Percentiles rank a stretch among this genome's conserved stretches.
Conservation (phyloP, 2,113 vertebrate species). For the Elaphurus davidianus region DNA sequence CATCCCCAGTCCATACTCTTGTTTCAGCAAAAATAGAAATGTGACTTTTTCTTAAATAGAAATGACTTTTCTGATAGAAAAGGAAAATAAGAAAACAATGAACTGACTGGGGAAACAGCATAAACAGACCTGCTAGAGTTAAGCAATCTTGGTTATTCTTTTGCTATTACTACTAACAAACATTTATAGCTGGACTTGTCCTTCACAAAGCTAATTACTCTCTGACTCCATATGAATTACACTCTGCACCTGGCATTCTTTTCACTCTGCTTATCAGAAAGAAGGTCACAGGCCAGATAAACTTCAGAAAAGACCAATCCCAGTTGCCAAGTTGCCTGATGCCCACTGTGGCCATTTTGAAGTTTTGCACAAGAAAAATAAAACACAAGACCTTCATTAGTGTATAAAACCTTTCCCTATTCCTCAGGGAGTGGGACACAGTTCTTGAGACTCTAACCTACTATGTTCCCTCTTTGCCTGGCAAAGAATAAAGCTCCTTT, state of each 20-base stretch:
- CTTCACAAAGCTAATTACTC: not conserved
- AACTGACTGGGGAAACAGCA: not conserved
- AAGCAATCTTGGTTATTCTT: not conserved
- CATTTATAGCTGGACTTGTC: not conserved
- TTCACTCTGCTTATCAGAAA: not conserved
- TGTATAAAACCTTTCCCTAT: not conserved
- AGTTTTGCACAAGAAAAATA: not conserved
- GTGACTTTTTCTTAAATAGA: not conserved
- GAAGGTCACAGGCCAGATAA: not conserved
- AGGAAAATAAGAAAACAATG: not conserved
- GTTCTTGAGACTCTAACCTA: not conserved
- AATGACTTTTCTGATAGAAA: not conserved
- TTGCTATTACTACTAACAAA: not conserved
- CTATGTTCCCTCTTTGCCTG: not conserved
- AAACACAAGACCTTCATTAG: not conserved
- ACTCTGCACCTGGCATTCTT: not conserved
- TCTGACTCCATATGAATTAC: not conserved
- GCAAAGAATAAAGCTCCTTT: not conserved
- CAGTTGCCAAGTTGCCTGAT: not conserved
- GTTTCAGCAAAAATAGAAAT: not conserved
- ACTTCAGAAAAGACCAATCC: not conserved
- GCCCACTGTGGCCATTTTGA: not conserved
- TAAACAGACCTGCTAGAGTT: not conserved
- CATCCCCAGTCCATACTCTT: not conserved
- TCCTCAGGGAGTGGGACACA: not conserved